phyloP scores from a whole-genome alignment of 1,140 invertebrate species.

The Saccostrea glomerata region DNA sequence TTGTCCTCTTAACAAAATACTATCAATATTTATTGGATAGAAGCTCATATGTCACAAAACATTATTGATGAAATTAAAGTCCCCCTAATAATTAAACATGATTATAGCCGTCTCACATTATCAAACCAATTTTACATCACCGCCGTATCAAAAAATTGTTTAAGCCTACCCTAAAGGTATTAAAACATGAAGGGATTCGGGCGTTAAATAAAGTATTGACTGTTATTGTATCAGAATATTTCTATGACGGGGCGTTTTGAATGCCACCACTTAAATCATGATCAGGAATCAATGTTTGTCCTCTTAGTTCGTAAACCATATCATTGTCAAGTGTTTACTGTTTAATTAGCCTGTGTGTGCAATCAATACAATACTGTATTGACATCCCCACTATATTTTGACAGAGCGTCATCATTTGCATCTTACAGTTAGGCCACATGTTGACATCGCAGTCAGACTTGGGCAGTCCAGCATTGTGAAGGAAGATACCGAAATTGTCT shows the following conservation, averaged over 20 bases:
- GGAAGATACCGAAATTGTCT: not conserved
- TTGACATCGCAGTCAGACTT: not conserved
- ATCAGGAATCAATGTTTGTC: slow-evolving; percentile 8
- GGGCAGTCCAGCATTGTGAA: not conserved
- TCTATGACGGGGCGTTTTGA: not conserved
- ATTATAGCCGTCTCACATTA: slow-evolving; percentile 32
- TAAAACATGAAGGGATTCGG: not conserved
- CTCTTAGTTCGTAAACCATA: not conserved
- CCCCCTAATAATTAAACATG: not conserved
- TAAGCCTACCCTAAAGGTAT: not conserved
- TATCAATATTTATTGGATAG: slow-evolving; percentile 3
- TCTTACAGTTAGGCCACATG: not conserved
- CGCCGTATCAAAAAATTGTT: not conserved
- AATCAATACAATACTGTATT: slow-evolving; percentile 22
- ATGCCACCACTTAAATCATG: slow-evolving; percentile 16
- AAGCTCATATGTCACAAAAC: not conserved
- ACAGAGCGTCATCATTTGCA: not conserved
- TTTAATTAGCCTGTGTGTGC: slow-evolving; percentile 26
- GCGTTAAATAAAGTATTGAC: slow-evolving; percentile 8
- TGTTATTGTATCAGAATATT: not conserved
- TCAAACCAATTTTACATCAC: slow-evolving; percentile 13
- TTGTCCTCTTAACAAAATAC: not conserved
- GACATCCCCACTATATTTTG: slow-evolving; percentile 6
- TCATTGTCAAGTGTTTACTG: slow-evolving; percentile 31
- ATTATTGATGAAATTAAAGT: slow-evolving; percentile 26